Evolutionary conservation across 2,888 invertebrate genomes (phyloP).

Genomic region (Pseudococcus viburni): DNA sequence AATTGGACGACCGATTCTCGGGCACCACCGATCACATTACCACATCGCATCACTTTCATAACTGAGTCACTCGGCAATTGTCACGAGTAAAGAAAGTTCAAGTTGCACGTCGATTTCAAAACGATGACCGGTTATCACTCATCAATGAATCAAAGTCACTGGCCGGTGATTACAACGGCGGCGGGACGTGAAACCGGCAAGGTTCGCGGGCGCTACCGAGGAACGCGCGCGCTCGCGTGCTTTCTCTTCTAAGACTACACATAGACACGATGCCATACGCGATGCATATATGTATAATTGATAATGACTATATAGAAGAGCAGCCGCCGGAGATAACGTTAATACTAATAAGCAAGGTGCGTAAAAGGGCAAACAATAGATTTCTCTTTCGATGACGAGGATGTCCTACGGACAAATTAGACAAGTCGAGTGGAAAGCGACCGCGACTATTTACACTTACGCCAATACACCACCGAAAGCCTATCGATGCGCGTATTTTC

Average conservation of each 20-base stretch:
- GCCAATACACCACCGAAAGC: neutral
- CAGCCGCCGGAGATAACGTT: constrained; percentile 50
- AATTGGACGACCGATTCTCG: neutral
- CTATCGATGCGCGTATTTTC: neutral
- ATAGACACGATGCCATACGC: neutral
- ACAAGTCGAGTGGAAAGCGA: constrained; percentile 52
- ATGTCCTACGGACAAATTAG: constrained; percentile 48
- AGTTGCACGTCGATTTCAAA: constrained; percentile 42
- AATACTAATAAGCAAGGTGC: constrained; percentile 54
- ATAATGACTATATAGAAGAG: constrained; percentile 44
- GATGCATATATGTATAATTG: constrained; percentile 52
- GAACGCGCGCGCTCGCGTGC: constrained; percentile 40
- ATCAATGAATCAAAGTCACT: constrained; percentile 56
- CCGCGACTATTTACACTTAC: neutral
- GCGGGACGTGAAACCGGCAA: neutral
- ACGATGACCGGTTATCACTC: constrained; percentile 51
- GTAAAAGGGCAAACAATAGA: constrained; percentile 62
- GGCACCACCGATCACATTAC: neutral
- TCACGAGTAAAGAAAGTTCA: constrained; percentile 54
- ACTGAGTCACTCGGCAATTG: constrained; percentile 57
- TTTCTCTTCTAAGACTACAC: constrained; percentile 28
- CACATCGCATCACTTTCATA: constrained; percentile 44
- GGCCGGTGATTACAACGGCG: constrained; percentile 20
- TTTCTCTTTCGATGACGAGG: constrained; percentile 58
- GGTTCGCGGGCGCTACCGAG: constrained; percentile 25